phyloP scores from a whole-genome alignment of 2,888 invertebrate genomes.

The Hemithea aestivaria region DNA sequence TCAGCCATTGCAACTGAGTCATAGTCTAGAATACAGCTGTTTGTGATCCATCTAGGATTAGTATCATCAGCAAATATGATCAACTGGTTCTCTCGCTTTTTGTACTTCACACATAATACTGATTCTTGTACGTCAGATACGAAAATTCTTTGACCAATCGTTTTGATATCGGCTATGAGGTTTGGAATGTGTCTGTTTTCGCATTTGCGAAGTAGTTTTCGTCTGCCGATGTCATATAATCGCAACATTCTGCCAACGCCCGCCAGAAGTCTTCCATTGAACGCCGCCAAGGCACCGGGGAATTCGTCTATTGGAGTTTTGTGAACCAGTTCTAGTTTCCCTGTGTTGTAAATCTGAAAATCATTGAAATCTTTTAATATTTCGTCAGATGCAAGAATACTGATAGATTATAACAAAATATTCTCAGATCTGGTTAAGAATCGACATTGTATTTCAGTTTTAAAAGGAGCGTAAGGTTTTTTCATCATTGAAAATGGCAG shows the following conservation, averaged over 20 bases:
- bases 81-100: conserved; percentile 96
- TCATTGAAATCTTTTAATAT: conserved; percentile 2
- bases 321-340: conserved; percentile 93
- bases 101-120: conserved; percentile 96
- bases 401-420: neutral
- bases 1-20: conserved; percentile 97
- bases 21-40: conserved; percentile 95
- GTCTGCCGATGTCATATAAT: conserved; percentile 95
- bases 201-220: conserved; percentile 97
- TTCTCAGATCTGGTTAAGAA: conserved; percentile 71
- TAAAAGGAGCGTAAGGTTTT: neutral
- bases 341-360: conserved; percentile 84
- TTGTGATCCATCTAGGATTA: conserved; percentile 96
- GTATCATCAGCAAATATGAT: conserved; percentile 99
- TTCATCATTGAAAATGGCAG: neutral
- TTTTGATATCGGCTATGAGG: conserved; percentile 94
- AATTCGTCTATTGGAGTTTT: conserved; percentile 96
- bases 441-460: conserved; percentile 10
- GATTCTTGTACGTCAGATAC: conserved; percentile 98
- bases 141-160: conserved; percentile 95
- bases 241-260: conserved; percentile 95
- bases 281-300: conserved; percentile 92
- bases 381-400: neutral
- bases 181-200: conserved; percentile 99
- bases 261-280: conserved; percentile 94